Percentiles rank a stretch among this genome's conserved stretches.
phyloP scores from a whole-genome alignment of 37 sponge, comb jelly and placozoan species.

The Haliclona indistincta region DNA sequence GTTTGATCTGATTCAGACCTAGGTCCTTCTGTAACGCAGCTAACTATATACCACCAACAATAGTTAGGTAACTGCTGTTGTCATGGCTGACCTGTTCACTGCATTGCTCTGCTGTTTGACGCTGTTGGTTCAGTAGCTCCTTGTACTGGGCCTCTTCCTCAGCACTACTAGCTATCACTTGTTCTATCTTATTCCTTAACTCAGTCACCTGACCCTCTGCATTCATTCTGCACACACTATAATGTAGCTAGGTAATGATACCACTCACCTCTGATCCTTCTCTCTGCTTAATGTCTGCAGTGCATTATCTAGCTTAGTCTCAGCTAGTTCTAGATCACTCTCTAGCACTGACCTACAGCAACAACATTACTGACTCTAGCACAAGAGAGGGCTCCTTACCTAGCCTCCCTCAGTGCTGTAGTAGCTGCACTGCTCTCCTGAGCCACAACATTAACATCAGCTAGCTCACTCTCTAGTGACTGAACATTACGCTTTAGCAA shows the following conservation, averaged over 20 bases:
- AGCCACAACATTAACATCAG: neutral
- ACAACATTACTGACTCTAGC: neutral
- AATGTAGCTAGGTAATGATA: neutral
- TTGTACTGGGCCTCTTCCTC: constrained; percentile 38
- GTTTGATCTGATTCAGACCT: constrained; percentile 7
- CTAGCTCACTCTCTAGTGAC: constrained; percentile 50
- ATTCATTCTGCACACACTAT: neutral
- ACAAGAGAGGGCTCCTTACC: constrained; percentile 9
- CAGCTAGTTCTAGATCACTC: constrained; percentile 60
- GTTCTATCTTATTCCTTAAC: constrained; percentile 20
- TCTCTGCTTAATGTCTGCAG: constrained; percentile 23
- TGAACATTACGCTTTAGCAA: constrained; percentile 25
- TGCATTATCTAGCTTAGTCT: constrained; percentile 40
- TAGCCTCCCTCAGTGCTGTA: constrained; percentile 13
- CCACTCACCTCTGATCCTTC: constrained; percentile 34
- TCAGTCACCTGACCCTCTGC: constrained; percentile 30
- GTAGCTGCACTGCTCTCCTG: constrained; percentile 27
- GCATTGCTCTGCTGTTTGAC: constrained; percentile 40
- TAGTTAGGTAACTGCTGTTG: neutral
- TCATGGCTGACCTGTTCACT: constrained; percentile 29
- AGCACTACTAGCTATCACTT: constrained; percentile 12
- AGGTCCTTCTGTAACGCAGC: constrained; percentile 40
- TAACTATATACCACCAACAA: constrained; percentile 12
- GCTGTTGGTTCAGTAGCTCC: constrained; percentile 35
- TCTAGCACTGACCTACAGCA: constrained; percentile 26